These are phyloP conservation scores for Hirudo medicinalis DNA, from an alignment of 1,140 invertebrate genomes.

Conservation along the genomic window DNA sequence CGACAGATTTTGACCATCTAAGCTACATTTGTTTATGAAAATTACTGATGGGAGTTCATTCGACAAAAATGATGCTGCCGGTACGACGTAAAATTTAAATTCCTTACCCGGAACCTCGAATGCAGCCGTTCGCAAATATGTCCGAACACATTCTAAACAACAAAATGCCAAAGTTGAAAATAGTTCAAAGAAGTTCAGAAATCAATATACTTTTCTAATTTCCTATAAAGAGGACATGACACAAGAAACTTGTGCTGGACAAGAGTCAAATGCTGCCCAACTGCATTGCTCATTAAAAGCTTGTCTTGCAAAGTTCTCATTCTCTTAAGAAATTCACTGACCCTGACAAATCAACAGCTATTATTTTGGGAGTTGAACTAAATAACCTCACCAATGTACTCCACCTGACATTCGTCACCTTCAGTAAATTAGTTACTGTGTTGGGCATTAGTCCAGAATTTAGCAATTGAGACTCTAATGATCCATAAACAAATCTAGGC, in stretches of 20 bases:
- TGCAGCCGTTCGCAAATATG: too few relatives aligned
- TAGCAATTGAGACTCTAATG: background rate
- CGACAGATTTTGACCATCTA: too few relatives aligned
- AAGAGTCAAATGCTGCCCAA: background rate
- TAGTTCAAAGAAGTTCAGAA: too few relatives aligned
- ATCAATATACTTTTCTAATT: background rate
- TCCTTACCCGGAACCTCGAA: too few relatives aligned
- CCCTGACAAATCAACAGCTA: background rate
- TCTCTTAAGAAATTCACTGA: background rate
- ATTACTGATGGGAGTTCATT: too few relatives aligned
- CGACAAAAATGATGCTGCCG: too few relatives aligned
- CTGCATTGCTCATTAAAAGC: background rate
- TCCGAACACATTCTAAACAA: too few relatives aligned
- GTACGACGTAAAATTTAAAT: too few relatives aligned
- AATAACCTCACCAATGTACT: background rate
- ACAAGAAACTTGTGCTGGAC: constrained; percentile 3
- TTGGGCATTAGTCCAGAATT: background rate
- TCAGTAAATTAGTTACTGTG: background rate
- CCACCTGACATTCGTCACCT: background rate
- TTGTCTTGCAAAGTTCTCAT: background rate
- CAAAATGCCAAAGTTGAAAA: too few relatives aligned
- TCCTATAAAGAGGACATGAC: background rate
- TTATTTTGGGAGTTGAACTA: background rate
- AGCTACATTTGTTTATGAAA: too few relatives aligned
- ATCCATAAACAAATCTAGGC: background rate